Evolutionary conservation across 2,797 vertebrate genomes (phyloP), one percentile per base, ranked within the genome.

Genomic region (Rhynchotus rufescens): DNA sequence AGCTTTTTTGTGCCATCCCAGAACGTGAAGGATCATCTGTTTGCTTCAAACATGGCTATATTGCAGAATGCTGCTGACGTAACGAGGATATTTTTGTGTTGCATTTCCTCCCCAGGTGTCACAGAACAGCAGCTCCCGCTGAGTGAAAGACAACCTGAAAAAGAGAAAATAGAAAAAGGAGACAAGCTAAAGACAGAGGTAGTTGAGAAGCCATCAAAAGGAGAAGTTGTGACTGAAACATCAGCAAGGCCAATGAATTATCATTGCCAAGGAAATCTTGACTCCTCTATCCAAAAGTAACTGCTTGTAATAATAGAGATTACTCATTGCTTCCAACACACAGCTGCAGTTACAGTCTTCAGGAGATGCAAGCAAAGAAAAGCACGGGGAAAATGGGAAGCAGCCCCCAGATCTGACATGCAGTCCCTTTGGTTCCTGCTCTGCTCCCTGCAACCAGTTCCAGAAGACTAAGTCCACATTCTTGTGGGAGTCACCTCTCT

Each of bases 221-320:
- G 73, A 73, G 77, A 45, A 62, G 44, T 2, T 36, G 28, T 9
- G 22, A 38, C 87, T 57, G 57, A 78, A 17, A 80, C 49, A 15
- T 42, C 71, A 57, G 9, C 60, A 44, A 49, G 28, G 57, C 64
- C 61, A 62, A 19, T 3, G 65, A 81, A 74, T 67, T 61, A 12
- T 32, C 54, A 30, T 54, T 93, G 92, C 92, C 83, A 92, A 82
- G 83, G 77, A 89, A 94, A 85, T 47, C 21, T 74, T 82, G 92
- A 94, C 71, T 92, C 52, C 52, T 81, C 64, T 30, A 7, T 44
- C 77, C 80, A 54, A 40, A 71, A 6, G 64, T 85, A 42, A 21
- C 77, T 64, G 68, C 52, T 21, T 77, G 51, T 22, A 64, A 64
- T 28, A 86, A 32, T 13, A 23, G 56, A 86, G 68, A 15, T 93